A percentile compares a stretch with the other conserved stretches of the same genome.
Conservation (phyloP, 2,797 vertebrate genomes). For the Urophycis tenuis region DNA sequence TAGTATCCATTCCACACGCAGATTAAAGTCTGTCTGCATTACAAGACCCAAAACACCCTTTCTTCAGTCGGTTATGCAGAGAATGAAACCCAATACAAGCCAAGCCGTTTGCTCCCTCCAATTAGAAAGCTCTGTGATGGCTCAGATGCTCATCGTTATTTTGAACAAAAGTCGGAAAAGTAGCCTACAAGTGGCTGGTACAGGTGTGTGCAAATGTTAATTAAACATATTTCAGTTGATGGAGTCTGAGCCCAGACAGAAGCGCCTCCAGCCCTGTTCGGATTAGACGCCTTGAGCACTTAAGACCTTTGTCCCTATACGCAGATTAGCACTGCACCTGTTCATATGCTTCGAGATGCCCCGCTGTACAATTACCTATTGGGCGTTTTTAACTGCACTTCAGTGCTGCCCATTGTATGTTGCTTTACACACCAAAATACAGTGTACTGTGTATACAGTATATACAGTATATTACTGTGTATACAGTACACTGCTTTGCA, state of each 20-base stretch:
- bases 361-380: constrained; percentile 22
- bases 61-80: not conserved
- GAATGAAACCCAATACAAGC: not conserved
- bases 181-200: not conserved
- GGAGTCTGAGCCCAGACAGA: constrained; percentile 4
- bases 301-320: constrained; percentile 36
- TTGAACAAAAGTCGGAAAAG: not conserved
- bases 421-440: too few relatives aligned
- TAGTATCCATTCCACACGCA: not conserved
- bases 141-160: not conserved
- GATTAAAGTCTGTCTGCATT: not conserved
- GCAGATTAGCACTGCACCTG: constrained; percentile 43
- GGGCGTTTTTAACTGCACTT: not conserved
- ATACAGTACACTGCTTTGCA: not conserved
- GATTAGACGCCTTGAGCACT: constrained; percentile 35
- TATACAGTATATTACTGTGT: not conserved
- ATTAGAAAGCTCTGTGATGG: not conserved
- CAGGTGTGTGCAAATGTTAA: not conserved
- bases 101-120: not conserved
- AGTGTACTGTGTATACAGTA: too few relatives aligned
- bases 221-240: not conserved
- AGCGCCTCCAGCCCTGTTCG: constrained; percentile 25
- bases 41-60: not conserved
- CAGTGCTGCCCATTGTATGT: too few relatives aligned
- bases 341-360: constrained; percentile 28